Evolutionary conservation across 2,797 vertebrate genomes (phyloP).

Genomic region (Megaceryle alcyon): DNA sequence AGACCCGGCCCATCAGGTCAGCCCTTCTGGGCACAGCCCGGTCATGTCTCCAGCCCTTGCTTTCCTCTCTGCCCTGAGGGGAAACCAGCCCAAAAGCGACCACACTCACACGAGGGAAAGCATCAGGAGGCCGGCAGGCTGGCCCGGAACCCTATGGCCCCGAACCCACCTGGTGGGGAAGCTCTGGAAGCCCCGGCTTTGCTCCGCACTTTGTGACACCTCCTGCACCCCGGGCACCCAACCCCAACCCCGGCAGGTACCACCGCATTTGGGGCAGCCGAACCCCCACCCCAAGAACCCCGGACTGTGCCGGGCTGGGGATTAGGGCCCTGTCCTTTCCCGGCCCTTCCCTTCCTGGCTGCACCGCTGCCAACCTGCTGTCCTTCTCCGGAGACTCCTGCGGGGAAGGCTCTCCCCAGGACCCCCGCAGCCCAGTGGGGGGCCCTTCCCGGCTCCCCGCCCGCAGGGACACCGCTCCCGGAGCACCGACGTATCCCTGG

Average conservation of each 20-base stretch:
- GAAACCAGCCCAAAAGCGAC: not conserved
- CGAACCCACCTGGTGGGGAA: not conserved
- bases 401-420: not conserved
- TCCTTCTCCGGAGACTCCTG: not conserved
- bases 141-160: not conserved
- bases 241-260: not conserved
- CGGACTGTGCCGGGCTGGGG: not conserved
- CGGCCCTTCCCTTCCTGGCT: too few species aligned
- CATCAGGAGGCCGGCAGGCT: not conserved
- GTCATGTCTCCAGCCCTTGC: too few species aligned
- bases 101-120: not conserved
- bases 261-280: not conserved
- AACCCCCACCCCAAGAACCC: not conserved
- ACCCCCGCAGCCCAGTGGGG: too few species aligned
- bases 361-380: not conserved
- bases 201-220: fast-evolving
- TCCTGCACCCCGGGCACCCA: not conserved
- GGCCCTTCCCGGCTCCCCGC: not conserved
- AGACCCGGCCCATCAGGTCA: not conserved
- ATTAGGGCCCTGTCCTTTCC: not conserved
- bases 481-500: not conserved
- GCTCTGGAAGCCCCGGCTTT: fast-evolving
- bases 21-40: not conserved
- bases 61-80: not conserved
- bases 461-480: not conserved